Evolutionary conservation across 2,113 vertebrate genomes (phyloP).

Genomic region (Eubucco bourcierii): DNA sequence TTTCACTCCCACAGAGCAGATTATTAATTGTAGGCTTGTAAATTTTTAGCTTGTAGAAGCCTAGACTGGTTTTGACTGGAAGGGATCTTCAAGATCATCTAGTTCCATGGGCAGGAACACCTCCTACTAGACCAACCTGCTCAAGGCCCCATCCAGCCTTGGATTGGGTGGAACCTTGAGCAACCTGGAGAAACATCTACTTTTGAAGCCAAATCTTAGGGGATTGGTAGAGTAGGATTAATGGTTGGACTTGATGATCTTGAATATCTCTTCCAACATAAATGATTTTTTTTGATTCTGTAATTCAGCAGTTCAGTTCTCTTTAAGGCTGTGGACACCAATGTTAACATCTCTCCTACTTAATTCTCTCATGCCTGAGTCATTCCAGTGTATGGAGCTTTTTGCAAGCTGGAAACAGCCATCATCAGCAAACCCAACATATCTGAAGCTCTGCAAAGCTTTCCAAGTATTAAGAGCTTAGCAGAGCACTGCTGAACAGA

Average conservation of each 20-base stretch:
- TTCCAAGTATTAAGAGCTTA: conserved; percentile 19
- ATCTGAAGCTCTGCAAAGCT: conserved; percentile 13
- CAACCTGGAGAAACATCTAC: no score
- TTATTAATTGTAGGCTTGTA: not conserved
- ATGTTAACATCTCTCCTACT: not conserved
- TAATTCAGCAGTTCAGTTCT: not conserved
- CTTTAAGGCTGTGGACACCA: not conserved
- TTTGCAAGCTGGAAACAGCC: not conserved
- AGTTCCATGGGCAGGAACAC: no score
- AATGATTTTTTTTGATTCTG: not conserved
- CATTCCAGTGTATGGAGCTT: not conserved
- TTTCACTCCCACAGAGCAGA: not conserved
- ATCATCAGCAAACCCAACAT: not conserved
- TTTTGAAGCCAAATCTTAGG: no score
- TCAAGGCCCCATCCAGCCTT: no score
- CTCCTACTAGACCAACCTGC: no score
- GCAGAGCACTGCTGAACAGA: conserved; percentile 1
- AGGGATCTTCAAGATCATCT: no score
- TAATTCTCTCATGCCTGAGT: not conserved
- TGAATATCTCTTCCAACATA: no score
- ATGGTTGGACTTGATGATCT: no score
- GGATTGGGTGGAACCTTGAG: no score
- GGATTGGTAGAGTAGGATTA: no score
- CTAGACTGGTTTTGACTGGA: no score
- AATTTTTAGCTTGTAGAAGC: not conserved